Evolutionary conservation across 2,888 invertebrate species (phyloP), one percentile per base, ranked within the genome.

Genomic region (Drosophila vallismaia): DNA sequence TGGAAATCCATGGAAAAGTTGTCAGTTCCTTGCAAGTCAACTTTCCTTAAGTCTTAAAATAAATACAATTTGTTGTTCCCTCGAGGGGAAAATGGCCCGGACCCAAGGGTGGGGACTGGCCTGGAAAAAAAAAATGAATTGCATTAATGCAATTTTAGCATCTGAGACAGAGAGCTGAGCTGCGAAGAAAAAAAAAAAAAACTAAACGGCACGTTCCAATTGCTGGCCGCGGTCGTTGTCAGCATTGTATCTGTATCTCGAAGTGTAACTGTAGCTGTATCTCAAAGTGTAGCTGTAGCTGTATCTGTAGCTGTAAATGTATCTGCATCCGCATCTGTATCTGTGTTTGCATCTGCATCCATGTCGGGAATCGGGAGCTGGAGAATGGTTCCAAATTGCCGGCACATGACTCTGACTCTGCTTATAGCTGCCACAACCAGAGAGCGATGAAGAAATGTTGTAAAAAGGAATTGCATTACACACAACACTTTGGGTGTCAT

Each of bases 71-170:
- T 86, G 80, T 80, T 85, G 80, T 19, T 46, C 70, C 70, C 63
- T 56, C 29, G 28, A 24, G 51, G 62, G 68, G 54, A 56, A 59
- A 72, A 64, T 54, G 69, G 46, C 12, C 42, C 10, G n/a, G 31
- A 40, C 12, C 12, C n/a, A 52, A 31, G 51, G 31, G 28, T 49
- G 54, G 12, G 36, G 33, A 31, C 26, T 26, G 31, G 28, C 8
- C 49, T 12, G 36, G 14, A 42, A 64, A 49, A 42, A 64, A 49
- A 50, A 64, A 44, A 28, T 45, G 53, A 66, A 66, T 62, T 63
- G 74, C 82, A 71, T 75, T 86, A 86, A 86, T 86, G 87, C 85
- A 81, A 84, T 86, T 86, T 81, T 60, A 75, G 76, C 73, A 71
- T 31, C 81, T 28, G 28, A 51, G 58, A 71, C 77, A 72, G 75